Evolutionary conservation across 2,888 invertebrate species (phyloP).

Genomic region (Unio pictorum): DNA sequence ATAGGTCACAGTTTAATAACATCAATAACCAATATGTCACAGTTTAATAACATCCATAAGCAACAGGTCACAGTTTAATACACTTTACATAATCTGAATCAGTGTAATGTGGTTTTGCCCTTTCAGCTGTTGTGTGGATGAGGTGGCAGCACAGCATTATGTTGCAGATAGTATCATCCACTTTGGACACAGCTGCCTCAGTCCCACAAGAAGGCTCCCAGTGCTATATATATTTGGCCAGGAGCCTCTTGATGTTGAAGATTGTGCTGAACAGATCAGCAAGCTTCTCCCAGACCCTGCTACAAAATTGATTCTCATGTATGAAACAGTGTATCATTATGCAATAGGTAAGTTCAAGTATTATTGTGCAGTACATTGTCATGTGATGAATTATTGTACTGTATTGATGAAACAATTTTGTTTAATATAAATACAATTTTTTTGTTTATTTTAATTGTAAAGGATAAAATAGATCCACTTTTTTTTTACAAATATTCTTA

Average conservation of each 20-base stretch:
- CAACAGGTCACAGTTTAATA: no score
- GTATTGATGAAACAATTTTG: neutral
- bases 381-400: neutral
- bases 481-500: no score
- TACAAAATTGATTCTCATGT: slow-evolving; percentile 67
- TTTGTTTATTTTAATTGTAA: neutral
- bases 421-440: neutral
- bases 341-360: slow-evolving; percentile 53
- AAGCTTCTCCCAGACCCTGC: slow-evolving; percentile 43
- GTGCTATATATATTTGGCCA: slow-evolving; percentile 75
- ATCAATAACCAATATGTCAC: no score
- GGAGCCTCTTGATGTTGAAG: slow-evolving; percentile 74
- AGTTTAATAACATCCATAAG: no score
- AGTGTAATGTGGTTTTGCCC: slow-evolving; percentile 42
- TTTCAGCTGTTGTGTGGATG: slow-evolving; percentile 89
- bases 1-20: no score
- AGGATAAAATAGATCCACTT: no score
- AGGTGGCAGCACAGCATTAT: slow-evolving; percentile 90
- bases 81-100: no score
- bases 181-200: slow-evolving; percentile 91
- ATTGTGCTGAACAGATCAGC: slow-evolving; percentile 59
- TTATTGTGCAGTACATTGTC: neutral
- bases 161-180: slow-evolving; percentile 89
- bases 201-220: slow-evolving; percentile 81
- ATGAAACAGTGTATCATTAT: slow-evolving; percentile 70